phyloP scores from a whole-genome alignment of 2,113 vertebrate genomes.

The Rhinoderma darwinii region DNA sequence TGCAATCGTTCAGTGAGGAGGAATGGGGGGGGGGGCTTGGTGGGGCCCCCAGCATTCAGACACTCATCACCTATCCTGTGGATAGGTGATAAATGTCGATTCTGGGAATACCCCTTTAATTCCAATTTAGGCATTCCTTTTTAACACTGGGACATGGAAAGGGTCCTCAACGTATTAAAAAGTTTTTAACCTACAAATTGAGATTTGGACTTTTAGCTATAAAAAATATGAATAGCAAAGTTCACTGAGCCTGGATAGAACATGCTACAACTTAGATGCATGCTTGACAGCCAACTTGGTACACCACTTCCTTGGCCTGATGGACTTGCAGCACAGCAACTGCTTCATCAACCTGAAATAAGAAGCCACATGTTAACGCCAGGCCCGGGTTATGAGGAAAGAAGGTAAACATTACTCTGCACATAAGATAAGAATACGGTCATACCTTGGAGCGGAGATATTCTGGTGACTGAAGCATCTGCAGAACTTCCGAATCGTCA shows the following conservation, averaged over 20 bases:
- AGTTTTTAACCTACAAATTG: neutral
- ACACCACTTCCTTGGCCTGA: slow-evolving; percentile 97
- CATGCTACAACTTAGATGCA: slow-evolving; percentile 63
- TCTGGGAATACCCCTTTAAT: too few relatives aligned
- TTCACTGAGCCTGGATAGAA: too few relatives aligned
- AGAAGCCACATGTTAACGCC: neutral
- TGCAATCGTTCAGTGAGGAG: too few relatives aligned
- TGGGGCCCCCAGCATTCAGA: too few relatives aligned
- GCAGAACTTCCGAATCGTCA: slow-evolving; percentile 96
- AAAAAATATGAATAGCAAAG: neutral
- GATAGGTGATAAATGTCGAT: too few relatives aligned
- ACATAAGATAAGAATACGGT: slow-evolving; percentile 28
- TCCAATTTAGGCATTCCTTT: too few relatives aligned
- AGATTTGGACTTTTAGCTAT: neutral
- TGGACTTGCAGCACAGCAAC: slow-evolving; percentile 98
- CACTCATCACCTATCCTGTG: too few relatives aligned
- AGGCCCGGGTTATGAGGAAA: neutral
- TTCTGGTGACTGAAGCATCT: slow-evolving; percentile 98
- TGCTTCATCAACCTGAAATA: slow-evolving; percentile 93
- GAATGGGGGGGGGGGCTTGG: too few relatives aligned
- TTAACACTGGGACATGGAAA: neutral
- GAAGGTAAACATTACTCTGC: neutral
- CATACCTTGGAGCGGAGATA: slow-evolving; percentile 95
- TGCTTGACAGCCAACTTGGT: slow-evolving; percentile 91
- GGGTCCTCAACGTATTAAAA: neutral